Conservation (phyloP, 1,140 invertebrate species). For the Cydia fagiglandana region DNA sequence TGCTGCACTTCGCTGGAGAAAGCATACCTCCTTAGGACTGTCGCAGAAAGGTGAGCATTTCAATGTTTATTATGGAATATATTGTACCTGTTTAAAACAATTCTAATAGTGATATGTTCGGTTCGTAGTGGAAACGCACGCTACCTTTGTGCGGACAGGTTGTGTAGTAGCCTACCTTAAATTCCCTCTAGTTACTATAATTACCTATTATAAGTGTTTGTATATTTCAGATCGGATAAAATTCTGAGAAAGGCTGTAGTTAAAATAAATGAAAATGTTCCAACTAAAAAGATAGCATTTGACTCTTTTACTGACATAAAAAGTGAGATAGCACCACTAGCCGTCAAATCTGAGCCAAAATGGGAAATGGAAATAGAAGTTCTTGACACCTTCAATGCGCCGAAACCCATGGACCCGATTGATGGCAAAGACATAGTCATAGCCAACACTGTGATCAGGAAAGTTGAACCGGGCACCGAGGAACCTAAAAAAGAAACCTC, state of each 20-base stretch:
- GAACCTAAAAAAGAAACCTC: conserved; percentile 37
- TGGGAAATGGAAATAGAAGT: conserved; percentile 73
- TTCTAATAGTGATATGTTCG: not conserved
- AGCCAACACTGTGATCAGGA: conserved; percentile 71
- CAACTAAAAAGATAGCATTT: conserved; percentile 73
- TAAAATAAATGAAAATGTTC: conserved; percentile 49
- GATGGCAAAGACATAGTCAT: conserved; percentile 69
- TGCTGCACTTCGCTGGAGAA: conserved; percentile 70
- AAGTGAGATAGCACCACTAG: conserved; percentile 69
- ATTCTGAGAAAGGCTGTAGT: conserved; percentile 60
- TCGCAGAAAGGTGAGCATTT: conserved; percentile 65
- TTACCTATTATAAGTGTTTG: conserved; percentile 21
- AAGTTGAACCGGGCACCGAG: conserved; percentile 55
- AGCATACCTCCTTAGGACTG: conserved; percentile 69
- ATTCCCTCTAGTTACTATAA: no score
- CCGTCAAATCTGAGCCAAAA: conserved; percentile 65
- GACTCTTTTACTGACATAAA: conserved; percentile 73
- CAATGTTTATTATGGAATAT: not conserved
- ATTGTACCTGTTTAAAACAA: not conserved
- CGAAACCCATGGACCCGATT: conserved; percentile 50
- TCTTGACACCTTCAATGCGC: conserved; percentile 34
- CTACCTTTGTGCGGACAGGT: not conserved
- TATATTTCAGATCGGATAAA: conserved; percentile 56
- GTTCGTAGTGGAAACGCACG: not conserved
- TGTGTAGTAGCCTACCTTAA: no score